phyloP scores from a whole-genome alignment of 2,113 vertebrate genomes.

The Guaruba guarouba region DNA sequence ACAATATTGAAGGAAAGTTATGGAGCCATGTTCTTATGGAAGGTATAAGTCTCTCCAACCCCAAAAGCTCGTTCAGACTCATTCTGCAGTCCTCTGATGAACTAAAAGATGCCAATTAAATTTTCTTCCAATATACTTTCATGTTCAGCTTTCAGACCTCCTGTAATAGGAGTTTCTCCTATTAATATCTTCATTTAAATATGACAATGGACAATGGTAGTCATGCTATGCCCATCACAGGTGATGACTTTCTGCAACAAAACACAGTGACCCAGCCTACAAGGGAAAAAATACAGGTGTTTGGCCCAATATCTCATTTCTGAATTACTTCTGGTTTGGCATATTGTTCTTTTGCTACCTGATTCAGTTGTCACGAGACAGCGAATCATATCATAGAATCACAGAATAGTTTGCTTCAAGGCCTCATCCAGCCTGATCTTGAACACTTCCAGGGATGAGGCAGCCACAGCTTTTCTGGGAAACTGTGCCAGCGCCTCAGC shows the following conservation, averaged over 20 bases:
- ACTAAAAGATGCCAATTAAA: background rate
- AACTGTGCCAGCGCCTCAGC: background rate
- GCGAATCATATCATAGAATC: background rate
- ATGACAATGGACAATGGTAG: background rate
- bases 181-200: background rate
- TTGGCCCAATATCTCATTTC: background rate
- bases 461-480: background rate
- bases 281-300: background rate
- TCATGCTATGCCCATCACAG: background rate
- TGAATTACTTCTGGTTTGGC: background rate
- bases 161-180: background rate
- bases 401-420: background rate
- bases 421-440: background rate
- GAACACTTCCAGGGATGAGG: background rate
- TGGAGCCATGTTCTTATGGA: background rate
- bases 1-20: background rate
- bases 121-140: background rate
- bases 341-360: background rate
- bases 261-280: background rate
- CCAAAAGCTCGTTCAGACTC: background rate
- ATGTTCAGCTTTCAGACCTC: background rate
- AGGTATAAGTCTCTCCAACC: background rate
- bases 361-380: background rate
- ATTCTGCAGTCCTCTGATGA: background rate
- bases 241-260: background rate